Conservation (phyloP, 1,140 invertebrate species). For the Conus betulinus region DNA sequence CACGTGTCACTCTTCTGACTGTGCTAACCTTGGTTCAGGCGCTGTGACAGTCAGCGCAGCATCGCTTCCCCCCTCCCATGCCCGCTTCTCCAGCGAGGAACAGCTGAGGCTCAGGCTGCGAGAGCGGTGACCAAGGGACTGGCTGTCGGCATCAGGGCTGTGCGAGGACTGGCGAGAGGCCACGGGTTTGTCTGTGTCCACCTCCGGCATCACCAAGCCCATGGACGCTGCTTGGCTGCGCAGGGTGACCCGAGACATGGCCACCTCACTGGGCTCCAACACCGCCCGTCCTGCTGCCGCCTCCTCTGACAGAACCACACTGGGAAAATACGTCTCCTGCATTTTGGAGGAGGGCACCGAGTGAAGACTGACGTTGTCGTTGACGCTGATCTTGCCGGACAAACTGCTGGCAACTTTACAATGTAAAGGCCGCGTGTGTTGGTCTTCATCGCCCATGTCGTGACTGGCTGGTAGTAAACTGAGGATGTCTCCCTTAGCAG, state of each 20-base stretch:
- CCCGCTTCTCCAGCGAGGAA: conserved; percentile 23
- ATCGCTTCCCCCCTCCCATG: background rate
- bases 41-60: background rate
- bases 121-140: background rate
- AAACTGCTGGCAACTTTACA: background rate
- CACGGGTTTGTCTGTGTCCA: conserved; percentile 62
- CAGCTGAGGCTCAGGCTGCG: conserved; percentile 38
- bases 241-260: conserved; percentile 40
- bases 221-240: conserved; percentile 20
- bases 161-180: conserved; percentile 12
- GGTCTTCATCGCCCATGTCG: no score
- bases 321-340: background rate
- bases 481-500: no score
- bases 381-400: background rate
- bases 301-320: background rate
- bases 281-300: background rate
- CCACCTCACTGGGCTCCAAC: background rate
- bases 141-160: background rate
- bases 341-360: background rate
- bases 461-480: no score
- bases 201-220: conserved; percentile 58
- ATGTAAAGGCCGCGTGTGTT: no score
- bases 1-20: background rate
- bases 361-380: background rate
- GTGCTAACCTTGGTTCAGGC: background rate